Percentiles rank a stretch among this genome's conserved stretches.
phyloP scores from a whole-genome alignment of 2,797 vertebrate genomes.

The Choloepus didactylus region DNA sequence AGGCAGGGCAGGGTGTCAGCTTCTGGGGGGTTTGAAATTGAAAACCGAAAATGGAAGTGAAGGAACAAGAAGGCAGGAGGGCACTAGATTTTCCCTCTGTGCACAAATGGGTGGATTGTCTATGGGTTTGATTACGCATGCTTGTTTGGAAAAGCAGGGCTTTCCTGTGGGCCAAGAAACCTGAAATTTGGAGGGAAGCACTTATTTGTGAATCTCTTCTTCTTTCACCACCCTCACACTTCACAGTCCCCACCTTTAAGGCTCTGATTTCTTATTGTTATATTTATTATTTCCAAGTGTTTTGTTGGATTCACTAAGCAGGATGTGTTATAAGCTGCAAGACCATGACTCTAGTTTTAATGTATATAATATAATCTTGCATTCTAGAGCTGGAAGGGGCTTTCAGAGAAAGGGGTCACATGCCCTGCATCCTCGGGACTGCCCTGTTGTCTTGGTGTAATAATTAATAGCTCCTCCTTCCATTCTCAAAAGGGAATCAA shows the following conservation, averaged over 20 bases:
- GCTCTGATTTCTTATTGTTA: conserved; percentile 39
- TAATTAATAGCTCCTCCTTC: conserved; percentile 9
- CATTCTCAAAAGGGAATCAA: background rate
- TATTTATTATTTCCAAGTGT: conserved; percentile 11
- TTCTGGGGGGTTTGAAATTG: conserved; percentile 66
- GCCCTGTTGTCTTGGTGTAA: background rate
- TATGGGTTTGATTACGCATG: background rate
- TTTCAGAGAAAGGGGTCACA: background rate
- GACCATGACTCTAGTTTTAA: background rate
- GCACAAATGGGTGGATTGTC: background rate
- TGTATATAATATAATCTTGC: background rate
- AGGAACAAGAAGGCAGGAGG: background rate
- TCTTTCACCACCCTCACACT: background rate
- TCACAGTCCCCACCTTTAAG: background rate
- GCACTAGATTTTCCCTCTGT: conserved; percentile 19
- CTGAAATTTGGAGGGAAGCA: conserved; percentile 7
- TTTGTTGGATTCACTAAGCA: conserved; percentile 35
- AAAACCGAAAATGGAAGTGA: conserved; percentile 64
- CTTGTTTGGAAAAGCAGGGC: background rate
- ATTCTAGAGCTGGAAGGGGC: background rate
- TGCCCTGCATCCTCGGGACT: background rate
- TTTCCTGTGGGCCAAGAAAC: background rate
- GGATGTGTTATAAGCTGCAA: background rate
- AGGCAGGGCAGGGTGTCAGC: background rate
- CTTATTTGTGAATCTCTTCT: background rate